Base-by-base conservation (phyloP, 2,113 vertebrate species). In the Pseudorhombus dupliciocellatus region DNA sequence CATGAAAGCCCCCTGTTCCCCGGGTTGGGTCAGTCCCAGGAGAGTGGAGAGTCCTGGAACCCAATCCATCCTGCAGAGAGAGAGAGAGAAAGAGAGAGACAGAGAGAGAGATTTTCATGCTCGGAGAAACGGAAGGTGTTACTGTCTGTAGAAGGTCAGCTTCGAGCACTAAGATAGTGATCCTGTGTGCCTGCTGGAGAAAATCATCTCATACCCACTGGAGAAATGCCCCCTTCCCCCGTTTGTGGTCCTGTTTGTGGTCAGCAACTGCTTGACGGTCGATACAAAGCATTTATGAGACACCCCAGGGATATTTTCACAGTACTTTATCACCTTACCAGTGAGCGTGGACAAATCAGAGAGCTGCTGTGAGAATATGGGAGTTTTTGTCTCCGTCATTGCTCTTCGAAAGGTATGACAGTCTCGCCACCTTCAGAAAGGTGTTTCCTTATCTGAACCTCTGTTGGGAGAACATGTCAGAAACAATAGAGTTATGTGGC, bases 1-100 rank as follows among this genome's bases (percentile, higher is more conserved):
- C 86, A 86, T 91, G 87, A 93, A 93, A 90, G 90, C 89, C 85
- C 80, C 79, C 88, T 84, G 88, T 90, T 91, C 78, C 83, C 84
- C 8, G 1, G 75, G 72, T 81, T 82, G 88, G 88, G 85, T 76
- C 85, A 70, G 87, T 89, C 89, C 87, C 91, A 87, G 83, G 89
- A 90, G 88, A 81, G 84, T 64, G 79, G 77, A 81, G 65, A 64
- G 80, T 81, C 76, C 68, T 77, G 79, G 89, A 90, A 92, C 86
- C 66, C 89, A 91, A 90, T 92, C 88, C 75, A 84, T 84, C 68
- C 71, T 65, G 68, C 76, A 75, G 64, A 84, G 68, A 46, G 42
- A 46, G 42, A 46, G 42, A 44, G 42, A 44, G 34, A 37, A 10
- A 37, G 34, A 37, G 34, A 37, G 34, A 37, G 34, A 37, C 5